phyloP scores from a whole-genome alignment of 2,797 vertebrate species.

The Spheniscus humboldti region DNA sequence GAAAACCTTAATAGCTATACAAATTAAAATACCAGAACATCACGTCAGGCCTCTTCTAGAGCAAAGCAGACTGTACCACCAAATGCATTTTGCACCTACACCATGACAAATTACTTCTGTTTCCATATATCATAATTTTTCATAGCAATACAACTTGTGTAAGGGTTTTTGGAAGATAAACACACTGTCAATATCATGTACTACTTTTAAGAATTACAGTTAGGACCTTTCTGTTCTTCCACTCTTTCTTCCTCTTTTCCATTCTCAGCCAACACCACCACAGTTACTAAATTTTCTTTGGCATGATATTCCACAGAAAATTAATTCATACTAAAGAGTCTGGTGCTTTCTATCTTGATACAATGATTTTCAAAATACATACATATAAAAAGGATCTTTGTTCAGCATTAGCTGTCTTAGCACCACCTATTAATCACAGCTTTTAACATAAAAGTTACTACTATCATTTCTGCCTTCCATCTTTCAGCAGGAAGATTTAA shows the following conservation, averaged over 20 bases:
- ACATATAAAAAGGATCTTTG: not conserved
- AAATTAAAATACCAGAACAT: not conserved
- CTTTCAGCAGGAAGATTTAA: not conserved
- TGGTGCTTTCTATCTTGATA: not conserved
- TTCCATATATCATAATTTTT: not conserved
- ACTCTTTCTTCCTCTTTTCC: not conserved
- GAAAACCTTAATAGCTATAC: not conserved
- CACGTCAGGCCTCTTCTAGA: not conserved
- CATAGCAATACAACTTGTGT: not conserved
- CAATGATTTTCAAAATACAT: not conserved
- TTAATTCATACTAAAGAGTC: not conserved
- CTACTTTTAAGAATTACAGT: not conserved
- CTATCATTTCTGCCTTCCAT: not conserved
- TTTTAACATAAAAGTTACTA: not conserved
- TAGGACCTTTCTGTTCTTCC: not conserved
- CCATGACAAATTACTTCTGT: not conserved
- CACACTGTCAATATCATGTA: not conserved
- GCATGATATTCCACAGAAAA: not conserved
- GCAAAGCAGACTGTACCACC: not conserved
- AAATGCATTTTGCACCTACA: constrained; percentile 7
- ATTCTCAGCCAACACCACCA: not conserved
- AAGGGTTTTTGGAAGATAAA: not conserved
- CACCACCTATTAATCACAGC: not conserved
- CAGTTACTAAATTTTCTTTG: not conserved
- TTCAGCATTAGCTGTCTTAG: not conserved